Percentiles rank a stretch among this genome's conserved stretches.
Evolutionary conservation across 2,888 invertebrate genomes (phyloP).

Genomic region (Lissonota sp.): DNA sequence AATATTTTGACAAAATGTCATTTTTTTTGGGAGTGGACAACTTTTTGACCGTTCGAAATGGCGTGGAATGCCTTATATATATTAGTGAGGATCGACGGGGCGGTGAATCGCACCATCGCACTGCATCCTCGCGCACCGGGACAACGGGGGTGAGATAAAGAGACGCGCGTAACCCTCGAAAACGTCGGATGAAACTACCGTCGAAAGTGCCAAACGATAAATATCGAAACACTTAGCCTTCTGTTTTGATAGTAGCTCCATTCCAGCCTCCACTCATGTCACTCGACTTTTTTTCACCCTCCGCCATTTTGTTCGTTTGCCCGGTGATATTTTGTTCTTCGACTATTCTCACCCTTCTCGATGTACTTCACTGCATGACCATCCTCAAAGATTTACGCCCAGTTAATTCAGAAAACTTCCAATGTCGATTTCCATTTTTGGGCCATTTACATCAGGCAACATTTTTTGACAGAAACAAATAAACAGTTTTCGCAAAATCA

Average conservation of each 20-base stretch:
- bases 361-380: background rate
- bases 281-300: conserved; percentile 18
- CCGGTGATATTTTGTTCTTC: conserved; percentile 17
- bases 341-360: background rate
- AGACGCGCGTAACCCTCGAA: conserved; percentile 42
- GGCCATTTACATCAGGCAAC: too few species aligned
- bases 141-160: conserved; percentile 18
- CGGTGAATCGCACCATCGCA: conserved; percentile 56
- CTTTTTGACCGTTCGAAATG: too few species aligned
- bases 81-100: conserved; percentile 37
- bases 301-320: conserved; percentile 26
- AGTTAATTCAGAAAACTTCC: too few species aligned
- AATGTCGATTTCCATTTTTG: too few species aligned
- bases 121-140: conserved; percentile 59
- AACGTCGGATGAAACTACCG: conserved; percentile 68
- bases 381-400: background rate
- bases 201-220: conserved; percentile 78
- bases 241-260: conserved; percentile 76
- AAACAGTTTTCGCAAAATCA: too few species aligned
- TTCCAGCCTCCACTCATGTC: conserved; percentile 49
- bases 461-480: too few species aligned
- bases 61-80: too few species aligned
- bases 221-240: conserved; percentile 81
- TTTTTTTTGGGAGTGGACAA: too few species aligned
- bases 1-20: too few species aligned